Evolutionary conservation across 64 coral and sea anemone species (phyloP).

Genomic region (Exaiptasia diaphana): DNA sequence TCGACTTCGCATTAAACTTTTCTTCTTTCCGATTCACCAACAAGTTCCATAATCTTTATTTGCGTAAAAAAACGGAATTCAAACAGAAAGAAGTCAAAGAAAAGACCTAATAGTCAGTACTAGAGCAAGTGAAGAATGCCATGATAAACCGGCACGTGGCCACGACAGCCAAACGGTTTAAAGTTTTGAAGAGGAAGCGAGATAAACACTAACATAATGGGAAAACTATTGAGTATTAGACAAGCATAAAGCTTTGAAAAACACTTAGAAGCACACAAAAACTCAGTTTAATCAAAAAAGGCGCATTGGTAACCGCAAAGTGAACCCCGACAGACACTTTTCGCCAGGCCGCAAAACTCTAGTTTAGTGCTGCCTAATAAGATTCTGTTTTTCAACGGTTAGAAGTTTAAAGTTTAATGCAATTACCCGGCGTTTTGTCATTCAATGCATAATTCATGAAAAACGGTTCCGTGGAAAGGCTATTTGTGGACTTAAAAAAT

Average conservation of each 20-base stretch:
- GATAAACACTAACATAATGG: neutral
- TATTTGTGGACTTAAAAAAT: too few species aligned
- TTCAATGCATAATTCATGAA: neutral
- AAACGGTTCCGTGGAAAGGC: too few species aligned
- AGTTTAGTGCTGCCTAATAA: neutral
- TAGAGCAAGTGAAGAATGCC: neutral
- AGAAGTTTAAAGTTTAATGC: conserved; percentile 10
- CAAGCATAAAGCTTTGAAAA: neutral
- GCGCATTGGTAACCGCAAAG: neutral
- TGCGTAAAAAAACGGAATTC: neutral
- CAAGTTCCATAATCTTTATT: neutral
- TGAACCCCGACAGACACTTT: too few species aligned
- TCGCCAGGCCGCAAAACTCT: neutral
- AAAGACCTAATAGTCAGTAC: neutral
- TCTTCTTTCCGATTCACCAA: neutral
- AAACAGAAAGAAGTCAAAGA: neutral
- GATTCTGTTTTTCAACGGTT: neutral
- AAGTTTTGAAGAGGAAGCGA: conserved; percentile 11
- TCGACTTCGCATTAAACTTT: neutral
- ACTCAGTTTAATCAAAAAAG: neutral
- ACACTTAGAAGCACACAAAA: neutral
- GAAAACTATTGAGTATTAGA: neutral
- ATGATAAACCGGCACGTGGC: neutral
- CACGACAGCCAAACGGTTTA: conserved; percentile 3
- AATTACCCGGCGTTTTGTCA: conserved; percentile 4